Evolutionary conservation across 1,140 invertebrate species (phyloP), one percentile per base, ranked within the genome.

Genomic region (Laupala kohalensis): DNA sequence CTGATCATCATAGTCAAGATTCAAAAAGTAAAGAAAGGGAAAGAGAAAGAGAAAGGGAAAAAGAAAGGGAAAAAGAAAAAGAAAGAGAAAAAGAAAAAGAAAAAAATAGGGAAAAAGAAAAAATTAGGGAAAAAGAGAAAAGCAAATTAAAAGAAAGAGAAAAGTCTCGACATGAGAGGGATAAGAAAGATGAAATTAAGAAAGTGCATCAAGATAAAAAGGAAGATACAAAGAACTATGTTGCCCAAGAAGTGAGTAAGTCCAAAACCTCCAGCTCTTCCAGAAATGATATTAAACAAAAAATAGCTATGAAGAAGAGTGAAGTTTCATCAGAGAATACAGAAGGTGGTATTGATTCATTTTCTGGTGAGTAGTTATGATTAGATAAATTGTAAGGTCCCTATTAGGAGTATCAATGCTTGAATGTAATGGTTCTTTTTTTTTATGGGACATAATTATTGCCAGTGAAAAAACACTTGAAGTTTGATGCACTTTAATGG

Each of bases 261-360:
- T 6, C 28, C 65, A 27, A 71, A 71, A 71, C 19, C 9, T 37
- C 26, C n/a, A 76, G 79, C 73, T 76, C 79, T 77, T 76, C 80
- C 63, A 27, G 75, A 66, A 77, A 78, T 71, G 78, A 76, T 75
- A 78, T 78, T 73, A 78, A 77, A 76, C 80, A 80, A 73, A 78
- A 81, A 28, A 81, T 78, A 23, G 12, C 15, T 0, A 70, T 15
- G 6, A 63, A 70, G 28, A n/a, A 73, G 63, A 29, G 73, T 30
- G 25, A 74, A 70, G 28, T 64, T 15, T 73, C 72, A 24, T n/a
- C 66, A 71, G 25, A 69, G 12, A 25, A 67, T 12, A 72, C 74
- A 64, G 74, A 75, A 29, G 81, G 83, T 72, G 85, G 84, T 69
- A 88, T 87, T 69, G 86, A 87, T 75, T 86, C 84, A 78, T 84